Conservation (phyloP, 2,797 vertebrate species). For the Liasis olivaceus region DNA sequence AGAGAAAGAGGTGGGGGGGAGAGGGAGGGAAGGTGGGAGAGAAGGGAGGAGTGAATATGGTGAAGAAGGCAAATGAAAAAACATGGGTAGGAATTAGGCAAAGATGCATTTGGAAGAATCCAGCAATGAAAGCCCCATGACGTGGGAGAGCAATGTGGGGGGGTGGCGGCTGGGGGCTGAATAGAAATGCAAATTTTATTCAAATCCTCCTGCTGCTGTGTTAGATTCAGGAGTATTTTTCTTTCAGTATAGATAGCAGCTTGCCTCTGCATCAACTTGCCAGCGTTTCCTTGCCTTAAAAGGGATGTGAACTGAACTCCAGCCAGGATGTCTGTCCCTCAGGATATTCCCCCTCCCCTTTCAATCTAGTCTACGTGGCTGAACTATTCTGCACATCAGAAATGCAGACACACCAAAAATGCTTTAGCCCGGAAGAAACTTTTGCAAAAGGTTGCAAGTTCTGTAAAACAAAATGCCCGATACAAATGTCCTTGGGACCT, state of each 20-base stretch:
- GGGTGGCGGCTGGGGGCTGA: not conserved
- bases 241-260: slow-evolving; percentile 8
- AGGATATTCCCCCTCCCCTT: not conserved
- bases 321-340: slow-evolving; percentile 47
- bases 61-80: slow-evolving; percentile 14
- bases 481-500: not conserved
- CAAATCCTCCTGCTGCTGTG: fast-evolving
- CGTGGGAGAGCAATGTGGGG: not conserved
- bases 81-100: slow-evolving; percentile 21
- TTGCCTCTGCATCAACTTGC: slow-evolving; percentile 33
- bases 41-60: slow-evolving; percentile 34
- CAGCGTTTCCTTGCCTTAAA: slow-evolving; percentile 59
- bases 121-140: not conserved
- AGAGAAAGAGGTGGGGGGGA: slow-evolving; percentile 14
- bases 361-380: slow-evolving; percentile 66
- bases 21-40: not conserved
- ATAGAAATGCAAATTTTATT: not conserved
- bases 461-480: not conserved
- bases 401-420: fast-evolving
- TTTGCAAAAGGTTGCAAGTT: not conserved
- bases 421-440: not conserved
- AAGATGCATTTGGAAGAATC: not conserved
- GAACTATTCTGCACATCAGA: not conserved
- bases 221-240: not conserved
- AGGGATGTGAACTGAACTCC: slow-evolving; percentile 52